Evolutionary conservation across 2,113 vertebrate species (phyloP).

Genomic region (Phalacrocorax brasilianus): DNA sequence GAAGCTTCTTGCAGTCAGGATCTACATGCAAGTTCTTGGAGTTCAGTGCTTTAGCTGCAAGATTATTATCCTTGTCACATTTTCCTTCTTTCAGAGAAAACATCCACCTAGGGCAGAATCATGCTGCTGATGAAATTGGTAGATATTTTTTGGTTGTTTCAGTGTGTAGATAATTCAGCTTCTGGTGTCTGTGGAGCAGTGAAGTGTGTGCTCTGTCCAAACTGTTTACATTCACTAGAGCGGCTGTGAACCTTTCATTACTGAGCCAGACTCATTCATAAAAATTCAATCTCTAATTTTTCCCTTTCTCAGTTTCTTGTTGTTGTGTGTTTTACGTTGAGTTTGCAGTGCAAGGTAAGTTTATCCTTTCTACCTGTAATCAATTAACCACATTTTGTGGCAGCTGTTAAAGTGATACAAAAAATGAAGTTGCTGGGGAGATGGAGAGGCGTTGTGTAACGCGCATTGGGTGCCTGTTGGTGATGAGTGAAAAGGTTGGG

Average conservation of each 20-base stretch:
- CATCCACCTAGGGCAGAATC: not conserved
- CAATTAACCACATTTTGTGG: not conserved
- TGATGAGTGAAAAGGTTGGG: not conserved
- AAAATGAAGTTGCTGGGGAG: not conserved
- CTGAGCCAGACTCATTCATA: not conserved
- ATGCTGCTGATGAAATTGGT: not conserved
- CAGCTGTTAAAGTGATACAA: not conserved
- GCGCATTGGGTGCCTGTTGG: not conserved
- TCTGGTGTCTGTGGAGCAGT: not conserved
- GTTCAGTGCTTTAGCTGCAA: not conserved
- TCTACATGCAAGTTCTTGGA: not conserved
- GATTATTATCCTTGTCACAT: not conserved
- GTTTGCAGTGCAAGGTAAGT: not conserved
- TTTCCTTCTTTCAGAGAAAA: not conserved
- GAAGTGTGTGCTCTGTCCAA: not conserved
- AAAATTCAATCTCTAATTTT: not conserved
- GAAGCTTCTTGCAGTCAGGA: not conserved
- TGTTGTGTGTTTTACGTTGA: not conserved
- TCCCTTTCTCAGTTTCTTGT: not conserved
- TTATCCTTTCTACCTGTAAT: not conserved
- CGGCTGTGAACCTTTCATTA: not conserved
- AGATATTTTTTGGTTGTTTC: not conserved
- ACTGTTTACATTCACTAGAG: not conserved
- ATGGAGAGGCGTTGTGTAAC: not conserved
- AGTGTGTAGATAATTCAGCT: not conserved